A percentile compares a stretch with the other conserved stretches of the same genome.
These are phyloP conservation scores for Nothura maculosa DNA, from an alignment of 2,797 vertebrate species.

Conservation along the genomic window DNA sequence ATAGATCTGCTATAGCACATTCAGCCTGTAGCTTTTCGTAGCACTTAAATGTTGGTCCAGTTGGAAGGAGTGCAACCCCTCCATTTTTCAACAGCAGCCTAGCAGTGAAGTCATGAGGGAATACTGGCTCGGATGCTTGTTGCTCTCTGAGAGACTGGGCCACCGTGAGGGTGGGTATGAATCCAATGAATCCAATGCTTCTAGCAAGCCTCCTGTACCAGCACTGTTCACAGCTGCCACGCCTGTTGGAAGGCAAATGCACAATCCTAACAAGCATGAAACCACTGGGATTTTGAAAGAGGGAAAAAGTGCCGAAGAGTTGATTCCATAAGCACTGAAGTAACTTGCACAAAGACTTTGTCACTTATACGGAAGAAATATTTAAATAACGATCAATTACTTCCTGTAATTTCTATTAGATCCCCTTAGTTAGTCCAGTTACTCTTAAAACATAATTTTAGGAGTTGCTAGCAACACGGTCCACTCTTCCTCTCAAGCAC, in stretches of 20 bases:
- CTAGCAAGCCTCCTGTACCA: background rate
- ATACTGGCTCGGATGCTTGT: background rate
- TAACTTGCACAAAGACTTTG: background rate
- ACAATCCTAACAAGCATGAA: background rate
- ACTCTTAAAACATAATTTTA: background rate
- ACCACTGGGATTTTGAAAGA: background rate
- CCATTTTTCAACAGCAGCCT: background rate
- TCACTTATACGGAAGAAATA: background rate
- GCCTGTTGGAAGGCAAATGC: background rate
- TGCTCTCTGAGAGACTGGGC: accelerated
- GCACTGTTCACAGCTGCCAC: background rate
- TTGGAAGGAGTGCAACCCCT: background rate
- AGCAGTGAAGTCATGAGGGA: background rate
- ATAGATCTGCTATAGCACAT: background rate
- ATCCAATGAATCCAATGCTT: background rate
- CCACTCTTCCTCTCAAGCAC: background rate
- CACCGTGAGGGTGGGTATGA: background rate
- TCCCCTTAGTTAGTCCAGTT: background rate
- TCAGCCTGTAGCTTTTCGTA: background rate
- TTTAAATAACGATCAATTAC: background rate
- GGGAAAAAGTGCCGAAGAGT: background rate
- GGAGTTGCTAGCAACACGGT: background rate
- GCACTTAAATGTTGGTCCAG: background rate
- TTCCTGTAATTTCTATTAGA: background rate
- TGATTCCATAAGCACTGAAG: background rate